A percentile compares a stretch with the other conserved stretches of the same genome.
phyloP scores from a whole-genome alignment of 1,140 invertebrate species.

The Drosophila chauvacae region DNA sequence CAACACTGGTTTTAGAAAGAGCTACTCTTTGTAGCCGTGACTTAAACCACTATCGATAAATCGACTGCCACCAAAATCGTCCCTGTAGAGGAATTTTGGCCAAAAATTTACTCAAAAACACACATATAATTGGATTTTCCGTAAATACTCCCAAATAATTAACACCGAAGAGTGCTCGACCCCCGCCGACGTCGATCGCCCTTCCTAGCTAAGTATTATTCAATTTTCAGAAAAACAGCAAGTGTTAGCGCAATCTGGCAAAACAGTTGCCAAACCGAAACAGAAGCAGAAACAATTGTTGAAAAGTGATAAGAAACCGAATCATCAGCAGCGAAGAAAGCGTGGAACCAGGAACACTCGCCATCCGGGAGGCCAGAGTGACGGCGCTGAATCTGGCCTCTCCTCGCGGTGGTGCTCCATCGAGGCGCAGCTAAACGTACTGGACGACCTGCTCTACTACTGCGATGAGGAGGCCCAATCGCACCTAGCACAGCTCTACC shows the following conservation, averaged over 20 bases:
- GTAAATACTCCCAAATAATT: slow-evolving; percentile 11
- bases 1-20: neutral
- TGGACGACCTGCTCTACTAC: slow-evolving; percentile 75
- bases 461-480: slow-evolving; percentile 74
- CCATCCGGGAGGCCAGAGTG: slow-evolving; percentile 15
- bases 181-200: neutral
- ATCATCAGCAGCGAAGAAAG: slow-evolving; percentile 38
- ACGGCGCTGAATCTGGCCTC: slow-evolving; percentile 57
- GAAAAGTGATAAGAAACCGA: slow-evolving; percentile 66
- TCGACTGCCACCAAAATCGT: neutral
- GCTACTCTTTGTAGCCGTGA: neutral
- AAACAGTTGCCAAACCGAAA: slow-evolving; percentile 45
- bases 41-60: neutral
- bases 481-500: slow-evolving; percentile 68
- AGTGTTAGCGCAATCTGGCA: slow-evolving; percentile 23
- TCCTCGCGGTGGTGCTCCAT: slow-evolving; percentile 80
- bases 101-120: slow-evolving; percentile 26
- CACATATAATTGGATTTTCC: slow-evolving; percentile 23
- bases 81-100: slow-evolving; percentile 17
- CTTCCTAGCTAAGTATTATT: slow-evolving; percentile 9
- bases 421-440: slow-evolving; percentile 73
- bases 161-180: slow-evolving; percentile 10
- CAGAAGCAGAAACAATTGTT: slow-evolving; percentile 64
- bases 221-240: slow-evolving; percentile 35
- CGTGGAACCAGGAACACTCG: slow-evolving; percentile 27